Conservation (phyloP, 1,140 invertebrate species). For the Cyrtorhinus lividipennis region DNA sequence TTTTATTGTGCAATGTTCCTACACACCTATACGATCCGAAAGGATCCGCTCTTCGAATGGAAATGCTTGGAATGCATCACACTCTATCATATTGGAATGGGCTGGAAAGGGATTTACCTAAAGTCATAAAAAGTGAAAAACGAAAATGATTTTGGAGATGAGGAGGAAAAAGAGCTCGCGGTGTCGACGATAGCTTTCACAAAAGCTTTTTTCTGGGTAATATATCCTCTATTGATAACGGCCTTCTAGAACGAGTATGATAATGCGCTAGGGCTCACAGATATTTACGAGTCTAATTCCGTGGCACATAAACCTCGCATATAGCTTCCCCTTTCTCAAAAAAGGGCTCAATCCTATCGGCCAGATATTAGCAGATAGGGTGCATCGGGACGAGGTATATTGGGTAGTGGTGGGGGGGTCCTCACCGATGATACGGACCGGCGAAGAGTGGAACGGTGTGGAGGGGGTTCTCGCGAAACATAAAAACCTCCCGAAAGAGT, state of each 20-base stretch:
- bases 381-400: background rate
- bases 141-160: too few relatives aligned
- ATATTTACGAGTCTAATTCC: background rate
- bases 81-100: too few relatives aligned
- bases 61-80: too few relatives aligned
- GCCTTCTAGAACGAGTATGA: background rate
- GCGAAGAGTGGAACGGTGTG: background rate
- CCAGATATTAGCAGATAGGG: background rate
- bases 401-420: background rate
- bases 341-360: background rate
- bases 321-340: background rate
- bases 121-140: too few relatives aligned
- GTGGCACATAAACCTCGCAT: background rate
- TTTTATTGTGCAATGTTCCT: too few relatives aligned
- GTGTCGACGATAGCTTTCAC: too few relatives aligned
- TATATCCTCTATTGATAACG: background rate
- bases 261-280: background rate
- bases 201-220: background rate
- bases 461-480: too few relatives aligned
- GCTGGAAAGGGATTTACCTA: too few relatives aligned
- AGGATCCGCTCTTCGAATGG: too few relatives aligned
- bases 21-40: too few relatives aligned
- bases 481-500: background rate
- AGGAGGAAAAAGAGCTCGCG: too few relatives aligned
- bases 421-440: too few relatives aligned